Evolutionary conservation across 2,797 vertebrate species (phyloP).

Genomic region (Parauchenoglanis punctatus): DNA sequence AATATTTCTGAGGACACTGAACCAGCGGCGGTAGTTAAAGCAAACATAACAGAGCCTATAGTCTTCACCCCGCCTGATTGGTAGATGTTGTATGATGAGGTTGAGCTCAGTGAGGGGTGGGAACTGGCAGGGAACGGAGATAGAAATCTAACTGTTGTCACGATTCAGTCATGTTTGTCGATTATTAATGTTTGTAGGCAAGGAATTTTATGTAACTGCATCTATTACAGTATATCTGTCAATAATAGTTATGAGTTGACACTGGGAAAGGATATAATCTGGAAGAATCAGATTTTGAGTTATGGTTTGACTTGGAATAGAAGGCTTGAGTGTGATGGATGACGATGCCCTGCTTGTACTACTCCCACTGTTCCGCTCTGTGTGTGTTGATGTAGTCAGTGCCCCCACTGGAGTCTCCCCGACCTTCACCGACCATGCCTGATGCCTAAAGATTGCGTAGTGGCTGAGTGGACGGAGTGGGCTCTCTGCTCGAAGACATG

Average conservation of each 20-base stretch:
- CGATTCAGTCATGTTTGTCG: background rate
- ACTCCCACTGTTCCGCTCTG: background rate
- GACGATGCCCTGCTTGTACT: background rate
- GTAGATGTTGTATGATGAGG: background rate
- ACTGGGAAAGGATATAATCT: background rate
- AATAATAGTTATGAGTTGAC: background rate
- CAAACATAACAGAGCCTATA: background rate
- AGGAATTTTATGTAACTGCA: background rate
- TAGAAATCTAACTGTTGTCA: background rate
- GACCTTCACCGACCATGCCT: conserved; percentile 91
- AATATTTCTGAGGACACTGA: too few relatives aligned
- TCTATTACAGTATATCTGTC: background rate
- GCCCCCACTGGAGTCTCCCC: conserved; percentile 84
- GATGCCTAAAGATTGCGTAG: conserved; percentile 86
- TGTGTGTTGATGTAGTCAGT: conserved; percentile 77
- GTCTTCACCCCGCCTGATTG: background rate
- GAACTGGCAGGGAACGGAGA: background rate
- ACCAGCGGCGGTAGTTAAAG: background rate
- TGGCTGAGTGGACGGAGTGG: conserved; percentile 90
- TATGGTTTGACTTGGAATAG: background rate
- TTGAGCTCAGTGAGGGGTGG: background rate
- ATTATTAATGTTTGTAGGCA: background rate
- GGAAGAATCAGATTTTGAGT: background rate
- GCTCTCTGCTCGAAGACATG: conserved; percentile 87
- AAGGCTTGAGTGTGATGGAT: background rate